Conservation (phyloP, 2,888 invertebrate genomes). For the Argyra leucocephala region DNA sequence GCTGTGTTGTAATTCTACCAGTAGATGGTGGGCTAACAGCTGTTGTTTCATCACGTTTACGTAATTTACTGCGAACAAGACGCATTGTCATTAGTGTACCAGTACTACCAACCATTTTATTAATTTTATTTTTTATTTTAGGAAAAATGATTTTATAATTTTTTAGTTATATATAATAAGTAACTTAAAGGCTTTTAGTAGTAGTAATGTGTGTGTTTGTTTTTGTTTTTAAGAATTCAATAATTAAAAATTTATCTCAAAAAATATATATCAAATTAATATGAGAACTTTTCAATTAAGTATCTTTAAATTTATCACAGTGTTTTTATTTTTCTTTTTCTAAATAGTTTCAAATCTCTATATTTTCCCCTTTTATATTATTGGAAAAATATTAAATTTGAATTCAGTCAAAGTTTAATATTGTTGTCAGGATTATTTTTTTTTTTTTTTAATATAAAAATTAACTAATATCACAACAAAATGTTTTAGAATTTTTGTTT, state of each 20-base stretch:
- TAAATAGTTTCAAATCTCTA: background rate
- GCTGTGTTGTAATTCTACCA: background rate
- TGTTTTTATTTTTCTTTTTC: background rate
- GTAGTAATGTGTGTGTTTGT: slow-evolving; percentile 15
- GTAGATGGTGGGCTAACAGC: slow-evolving; percentile 57
- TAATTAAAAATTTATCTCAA: too few relatives aligned
- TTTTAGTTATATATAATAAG: slow-evolving; percentile 18
- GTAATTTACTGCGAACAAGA: slow-evolving; percentile 83
- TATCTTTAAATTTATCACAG: background rate
- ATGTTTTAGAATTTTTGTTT: slow-evolving; percentile 19
- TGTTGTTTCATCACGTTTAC: slow-evolving; percentile 72
- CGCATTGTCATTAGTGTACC: slow-evolving; percentile 80
- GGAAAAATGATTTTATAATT: slow-evolving; percentile 6
- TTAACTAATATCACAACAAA: slow-evolving; percentile 2
- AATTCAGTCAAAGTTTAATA: background rate
- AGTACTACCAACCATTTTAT: slow-evolving; percentile 69
- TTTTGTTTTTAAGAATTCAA: background rate
- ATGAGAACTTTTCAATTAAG: background rate
- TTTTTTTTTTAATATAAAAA: background rate
- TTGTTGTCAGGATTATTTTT: background rate
- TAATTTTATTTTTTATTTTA: slow-evolving; percentile 18
- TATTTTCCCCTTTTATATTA: background rate
- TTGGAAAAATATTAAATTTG: background rate
- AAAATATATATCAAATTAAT: background rate
- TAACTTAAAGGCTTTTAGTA: slow-evolving; percentile 20